Evolutionary conservation across 2,888 invertebrate species (phyloP), one percentile per base, ranked within the genome.

Genomic region (Lepidochitona cinerea): DNA sequence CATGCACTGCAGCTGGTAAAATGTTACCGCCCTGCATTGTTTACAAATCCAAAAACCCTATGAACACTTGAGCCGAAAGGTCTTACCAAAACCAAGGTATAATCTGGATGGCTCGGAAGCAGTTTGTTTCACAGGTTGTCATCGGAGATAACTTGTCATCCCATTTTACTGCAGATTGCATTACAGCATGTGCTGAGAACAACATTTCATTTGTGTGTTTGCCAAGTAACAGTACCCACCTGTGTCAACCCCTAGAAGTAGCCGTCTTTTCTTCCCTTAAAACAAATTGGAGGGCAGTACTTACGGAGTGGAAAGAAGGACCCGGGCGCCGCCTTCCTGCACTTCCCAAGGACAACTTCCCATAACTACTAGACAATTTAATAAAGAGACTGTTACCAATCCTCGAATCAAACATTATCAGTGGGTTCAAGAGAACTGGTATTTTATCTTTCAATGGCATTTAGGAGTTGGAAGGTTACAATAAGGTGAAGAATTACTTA

Each of bases 21-120:
- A 29, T 89, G 0, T 76, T 91, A 33, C 90, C 90, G 6, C 81
- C 83, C 32, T 91, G 91, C 77, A 88, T 91, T 4, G 89, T 90
- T 0, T 91, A 91, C 78, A 92, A 91, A 81, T 82, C 90, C 0
- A 80, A 83, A 73, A 70, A 89, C 73, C 53, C 91, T n/a, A 90
- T 87, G 80, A 75, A 85, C 54, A 84, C 87, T 9, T 92, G 91
- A 91, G 85, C 81, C 6, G 78, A 81, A 78, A 87, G 67, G 91
- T 91, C 7, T 90, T 90, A 26, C 67, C 67, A 79, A 84, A 59
- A 52, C 85, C 74, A 6, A 66, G 89, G 3, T 92, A 90, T 77
- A 76, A 67, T 86, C 84, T 66, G 91, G 87, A 1, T 89, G 88
- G 88, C 86, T 89, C 76, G n/a, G 84, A 87, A 66, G 33, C 70